A percentile compares a stretch with the other conserved stretches of the same genome.
phyloP scores from a whole-genome alignment of 2,888 invertebrate species.

The Nezara viridula region DNA sequence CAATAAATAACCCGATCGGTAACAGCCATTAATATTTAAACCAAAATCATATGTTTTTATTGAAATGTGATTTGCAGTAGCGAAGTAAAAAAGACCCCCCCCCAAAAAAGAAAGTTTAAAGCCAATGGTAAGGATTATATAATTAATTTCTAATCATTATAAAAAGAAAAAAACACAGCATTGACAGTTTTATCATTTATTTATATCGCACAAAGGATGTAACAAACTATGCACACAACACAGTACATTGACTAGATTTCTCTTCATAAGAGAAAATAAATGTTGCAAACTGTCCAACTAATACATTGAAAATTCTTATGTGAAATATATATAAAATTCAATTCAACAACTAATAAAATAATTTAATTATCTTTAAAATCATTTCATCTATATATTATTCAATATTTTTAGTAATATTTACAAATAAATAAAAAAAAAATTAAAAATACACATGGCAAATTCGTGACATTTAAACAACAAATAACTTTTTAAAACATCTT shows the following conservation, averaged over 20 bases:
- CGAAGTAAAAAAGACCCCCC: no score
- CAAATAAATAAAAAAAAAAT: conserved; percentile 40
- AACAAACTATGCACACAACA: conserved; percentile 46
- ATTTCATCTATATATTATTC: conserved; percentile 33
- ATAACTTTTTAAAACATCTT: neutral
- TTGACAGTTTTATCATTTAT: conserved; percentile 17
- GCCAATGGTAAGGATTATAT: neutral
- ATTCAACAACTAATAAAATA: conserved; percentile 42
- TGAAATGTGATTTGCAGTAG: no score
- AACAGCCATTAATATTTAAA: no score
- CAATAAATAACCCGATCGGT: no score
- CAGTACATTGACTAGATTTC: conserved; percentile 42
- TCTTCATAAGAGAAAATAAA: neutral
- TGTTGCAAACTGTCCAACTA: conserved; percentile 26
- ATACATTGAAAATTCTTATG: conserved; percentile 15
- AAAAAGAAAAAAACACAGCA: neutral
- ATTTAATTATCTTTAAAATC: conserved; percentile 17
- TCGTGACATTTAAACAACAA: conserved; percentile 5
- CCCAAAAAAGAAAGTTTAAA: no score
- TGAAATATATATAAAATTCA: conserved; percentile 49
- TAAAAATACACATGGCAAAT: conserved; percentile 3
- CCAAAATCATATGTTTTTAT: no score
- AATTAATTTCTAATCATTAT: neutral
- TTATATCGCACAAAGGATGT: conserved; percentile 37
- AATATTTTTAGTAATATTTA: conserved; percentile 28